phyloP scores from a whole-genome alignment of 2,113 vertebrate species.

The Tenrec ecaudatus region DNA sequence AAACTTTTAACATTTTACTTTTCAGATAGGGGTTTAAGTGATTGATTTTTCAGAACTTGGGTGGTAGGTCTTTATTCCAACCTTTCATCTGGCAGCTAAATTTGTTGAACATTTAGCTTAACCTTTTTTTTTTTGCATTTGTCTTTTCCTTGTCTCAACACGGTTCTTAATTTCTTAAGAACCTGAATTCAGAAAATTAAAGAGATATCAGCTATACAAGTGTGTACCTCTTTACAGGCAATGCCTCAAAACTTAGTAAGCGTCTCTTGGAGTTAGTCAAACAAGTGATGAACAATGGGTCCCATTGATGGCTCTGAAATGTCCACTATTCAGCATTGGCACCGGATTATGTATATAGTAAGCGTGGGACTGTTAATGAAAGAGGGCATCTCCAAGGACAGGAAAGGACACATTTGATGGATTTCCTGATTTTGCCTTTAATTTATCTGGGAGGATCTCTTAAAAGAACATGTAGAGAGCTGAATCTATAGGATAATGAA shows the following conservation, averaged over 20 bases:
- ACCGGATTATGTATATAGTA: slow-evolving; percentile 82
- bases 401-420: rapidly evolving
- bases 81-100: not conserved
- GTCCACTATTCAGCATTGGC: slow-evolving; percentile 78
- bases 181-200: slow-evolving; percentile 65
- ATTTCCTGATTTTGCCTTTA: not conserved
- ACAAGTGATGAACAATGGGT: slow-evolving; percentile 87
- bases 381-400: not conserved
- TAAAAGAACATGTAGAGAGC: not conserved
- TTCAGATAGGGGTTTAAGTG: not conserved
- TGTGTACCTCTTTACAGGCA: slow-evolving; percentile 77
- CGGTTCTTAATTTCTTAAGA: slow-evolving; percentile 14
- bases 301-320: slow-evolving; percentile 72
- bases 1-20: not conserved
- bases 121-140: not conserved
- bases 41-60: not conserved
- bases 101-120: not conserved
- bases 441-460: not conserved
- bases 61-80: not conserved
- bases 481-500: not conserved
- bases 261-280: slow-evolving; percentile 84
- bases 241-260: slow-evolving; percentile 87
- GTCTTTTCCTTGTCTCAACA: not conserved
- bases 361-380: not conserved
- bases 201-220: slow-evolving; percentile 42